phyloP scores from a whole-genome alignment of 64 coral and sea anemone species.

The Pocillopora verrucosa region DNA sequence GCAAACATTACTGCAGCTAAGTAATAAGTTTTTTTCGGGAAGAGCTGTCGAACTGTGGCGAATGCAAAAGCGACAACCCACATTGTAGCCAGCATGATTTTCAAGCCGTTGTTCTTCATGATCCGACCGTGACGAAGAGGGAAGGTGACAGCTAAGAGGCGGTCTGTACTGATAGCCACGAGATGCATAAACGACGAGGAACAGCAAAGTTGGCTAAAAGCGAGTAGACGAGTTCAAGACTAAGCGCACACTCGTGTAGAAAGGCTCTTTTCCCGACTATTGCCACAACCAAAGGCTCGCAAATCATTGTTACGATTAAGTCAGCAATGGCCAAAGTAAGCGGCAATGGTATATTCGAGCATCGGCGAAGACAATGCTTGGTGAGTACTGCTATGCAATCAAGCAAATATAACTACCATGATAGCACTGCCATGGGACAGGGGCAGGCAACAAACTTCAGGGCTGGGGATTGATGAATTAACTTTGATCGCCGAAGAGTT shows the following conservation, averaged over 20 bases:
- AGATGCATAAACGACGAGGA: slow-evolving; percentile 35
- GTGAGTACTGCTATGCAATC: slow-evolving; percentile 3
- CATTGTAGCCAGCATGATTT: background rate
- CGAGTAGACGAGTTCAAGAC: slow-evolving; percentile 17
- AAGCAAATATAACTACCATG: background rate
- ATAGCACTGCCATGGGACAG: background rate
- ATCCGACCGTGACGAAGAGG: slow-evolving; percentile 4
- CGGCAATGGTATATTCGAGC: slow-evolving; percentile 38
- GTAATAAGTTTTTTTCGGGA: background rate
- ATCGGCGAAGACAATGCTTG: slow-evolving; percentile 13
- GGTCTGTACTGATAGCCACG: slow-evolving; percentile 31
- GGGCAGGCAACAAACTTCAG: background rate
- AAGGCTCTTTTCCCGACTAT: slow-evolving; percentile 11
- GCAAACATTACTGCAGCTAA: background rate
- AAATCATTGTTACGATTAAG: slow-evolving; percentile 28
- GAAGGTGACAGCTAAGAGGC: background rate
- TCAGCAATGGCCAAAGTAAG: slow-evolving; percentile 48
- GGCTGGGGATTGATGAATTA: background rate
- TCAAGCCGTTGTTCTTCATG: slow-evolving; percentile 48
- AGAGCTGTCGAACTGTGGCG: slow-evolving; percentile 11
- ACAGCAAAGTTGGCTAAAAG: slow-evolving; percentile 16
- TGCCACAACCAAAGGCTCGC: slow-evolving; percentile 14
- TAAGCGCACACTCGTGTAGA: slow-evolving; percentile 1
- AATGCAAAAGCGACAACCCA: slow-evolving; percentile 23
- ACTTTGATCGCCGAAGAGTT: too few species aligned